Evolutionary conservation across 2,888 invertebrate genomes (phyloP).

Genomic region (Sicus ferrugineus): DNA sequence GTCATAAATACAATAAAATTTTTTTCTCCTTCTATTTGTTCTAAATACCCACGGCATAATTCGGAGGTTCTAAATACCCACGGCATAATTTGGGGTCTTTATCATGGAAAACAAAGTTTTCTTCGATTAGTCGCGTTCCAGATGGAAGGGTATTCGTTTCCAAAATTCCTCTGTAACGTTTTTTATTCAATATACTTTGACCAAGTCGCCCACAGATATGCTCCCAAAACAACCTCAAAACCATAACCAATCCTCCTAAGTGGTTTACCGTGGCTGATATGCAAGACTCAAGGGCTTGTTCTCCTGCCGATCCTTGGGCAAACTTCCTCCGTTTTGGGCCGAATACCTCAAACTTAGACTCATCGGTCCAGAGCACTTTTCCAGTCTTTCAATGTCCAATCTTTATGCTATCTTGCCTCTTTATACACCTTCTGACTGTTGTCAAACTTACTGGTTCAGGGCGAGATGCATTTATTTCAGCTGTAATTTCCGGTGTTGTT

Average conservation of each 20-base stretch:
- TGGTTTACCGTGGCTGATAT: not conserved
- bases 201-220: not conserved
- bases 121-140: not conserved
- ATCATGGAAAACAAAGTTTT: not conserved
- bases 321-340: conserved; percentile 1
- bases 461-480: not conserved
- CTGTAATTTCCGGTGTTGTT: too few species aligned
- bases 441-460: not conserved
- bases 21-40: not conserved
- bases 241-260: not conserved
- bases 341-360: conserved; percentile 5
- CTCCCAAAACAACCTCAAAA: not conserved
- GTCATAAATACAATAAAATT: not conserved
- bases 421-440: not conserved
- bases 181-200: not conserved
- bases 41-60: not conserved
- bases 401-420: not conserved
- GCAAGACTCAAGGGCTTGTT: not conserved
- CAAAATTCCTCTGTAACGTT: not conserved
- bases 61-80: not conserved
- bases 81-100: not conserved
- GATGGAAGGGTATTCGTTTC: not conserved
- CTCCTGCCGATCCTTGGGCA: not conserved
- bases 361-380: not conserved
- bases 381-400: not conserved